These are phyloP conservation scores for Alexandromys oeconomus DNA, from an alignment of 2,797 vertebrate species.

Conservation along the genomic window DNA sequence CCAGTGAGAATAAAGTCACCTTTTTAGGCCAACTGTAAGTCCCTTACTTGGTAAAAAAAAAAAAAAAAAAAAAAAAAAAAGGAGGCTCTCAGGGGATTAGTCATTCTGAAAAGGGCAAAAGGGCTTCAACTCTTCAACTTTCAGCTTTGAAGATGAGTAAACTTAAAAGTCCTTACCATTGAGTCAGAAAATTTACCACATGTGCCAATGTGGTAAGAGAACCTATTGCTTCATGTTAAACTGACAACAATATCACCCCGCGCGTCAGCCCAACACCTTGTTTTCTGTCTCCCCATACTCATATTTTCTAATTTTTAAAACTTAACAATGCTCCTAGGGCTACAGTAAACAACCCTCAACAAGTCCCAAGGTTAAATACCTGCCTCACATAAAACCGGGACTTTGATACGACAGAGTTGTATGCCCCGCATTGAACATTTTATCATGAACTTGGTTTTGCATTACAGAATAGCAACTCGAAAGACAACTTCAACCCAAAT, in stretches of 20 bases:
- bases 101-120: constrained; percentile 79
- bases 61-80: background rate
- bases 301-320: background rate
- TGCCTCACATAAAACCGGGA: background rate
- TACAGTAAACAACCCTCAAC: too few relatives aligned
- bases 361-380: background rate
- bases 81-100: background rate
- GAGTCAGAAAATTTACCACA: constrained; percentile 54
- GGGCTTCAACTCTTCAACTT: constrained; percentile 83
- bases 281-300: background rate
- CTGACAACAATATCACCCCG: background rate
- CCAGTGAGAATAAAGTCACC: background rate
- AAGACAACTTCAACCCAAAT: background rate
- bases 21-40: background rate
- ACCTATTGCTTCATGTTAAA: background rate
- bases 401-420: background rate
- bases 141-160: constrained; percentile 72
- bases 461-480: background rate
- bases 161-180: constrained; percentile 46
- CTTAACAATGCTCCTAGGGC: background rate
- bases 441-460: background rate
- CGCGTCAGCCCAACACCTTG: too few relatives aligned
- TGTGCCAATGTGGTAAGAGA: constrained; percentile 16
- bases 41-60: too few relatives aligned
- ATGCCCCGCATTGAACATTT: background rate